These are phyloP conservation scores for Argya squamiceps DNA, from an alignment of 2,797 vertebrate genomes.

Conservation along the genomic window DNA sequence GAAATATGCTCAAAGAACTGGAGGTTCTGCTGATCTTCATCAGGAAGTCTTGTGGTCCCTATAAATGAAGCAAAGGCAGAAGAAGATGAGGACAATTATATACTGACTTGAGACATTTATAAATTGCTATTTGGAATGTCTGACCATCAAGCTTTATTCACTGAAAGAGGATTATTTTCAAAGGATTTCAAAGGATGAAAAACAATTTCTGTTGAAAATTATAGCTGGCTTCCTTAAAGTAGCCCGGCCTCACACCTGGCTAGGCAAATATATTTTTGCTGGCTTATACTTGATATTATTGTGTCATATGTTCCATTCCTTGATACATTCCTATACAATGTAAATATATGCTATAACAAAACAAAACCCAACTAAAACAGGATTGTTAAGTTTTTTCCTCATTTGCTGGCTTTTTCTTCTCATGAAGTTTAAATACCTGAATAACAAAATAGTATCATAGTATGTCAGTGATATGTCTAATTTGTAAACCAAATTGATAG, in stretches of 20 bases:
- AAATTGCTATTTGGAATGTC: background rate
- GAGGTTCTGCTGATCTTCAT: background rate
- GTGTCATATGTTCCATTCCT: background rate
- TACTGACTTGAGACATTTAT: background rate
- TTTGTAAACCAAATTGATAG: background rate
- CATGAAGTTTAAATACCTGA: background rate
- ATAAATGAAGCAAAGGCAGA: slow-evolving; percentile 25
- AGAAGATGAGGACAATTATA: background rate
- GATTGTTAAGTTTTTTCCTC: background rate
- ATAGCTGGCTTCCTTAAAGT: background rate
- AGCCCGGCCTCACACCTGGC: background rate
- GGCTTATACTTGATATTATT: background rate
- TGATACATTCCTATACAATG: background rate
- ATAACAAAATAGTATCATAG: background rate
- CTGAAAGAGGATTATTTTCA: background rate
- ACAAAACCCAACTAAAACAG: background rate
- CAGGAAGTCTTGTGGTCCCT: background rate
- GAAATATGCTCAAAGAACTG: background rate
- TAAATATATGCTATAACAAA: background rate
- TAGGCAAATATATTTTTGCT: background rate
- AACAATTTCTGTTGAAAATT: background rate
- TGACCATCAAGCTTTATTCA: background rate
- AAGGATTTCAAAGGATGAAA: background rate
- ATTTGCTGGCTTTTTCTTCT: background rate
- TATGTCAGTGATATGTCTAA: background rate